Percentiles rank a stretch among this genome's conserved stretches.
phyloP scores from a whole-genome alignment of 2,797 vertebrate species.

The Astyanax mexicanus region DNA sequence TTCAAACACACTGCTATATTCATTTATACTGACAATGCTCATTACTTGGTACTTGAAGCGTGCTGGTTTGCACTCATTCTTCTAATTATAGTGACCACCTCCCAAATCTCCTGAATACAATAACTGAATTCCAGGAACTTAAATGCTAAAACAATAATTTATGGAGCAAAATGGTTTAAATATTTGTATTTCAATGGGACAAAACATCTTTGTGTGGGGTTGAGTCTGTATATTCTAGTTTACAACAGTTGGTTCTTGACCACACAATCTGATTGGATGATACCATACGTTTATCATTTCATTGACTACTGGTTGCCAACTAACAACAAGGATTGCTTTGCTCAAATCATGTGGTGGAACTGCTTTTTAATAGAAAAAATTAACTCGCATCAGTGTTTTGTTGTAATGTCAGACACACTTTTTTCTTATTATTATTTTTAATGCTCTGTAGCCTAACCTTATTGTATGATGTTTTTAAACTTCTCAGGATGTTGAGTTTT shows the following conservation, averaged over 20 bases:
- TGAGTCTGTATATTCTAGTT: too few species aligned
- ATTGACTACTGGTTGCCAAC: neutral
- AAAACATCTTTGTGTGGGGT: neutral
- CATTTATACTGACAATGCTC: neutral
- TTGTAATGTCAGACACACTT: too few species aligned
- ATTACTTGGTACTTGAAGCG: neutral
- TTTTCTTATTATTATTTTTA: too few species aligned
- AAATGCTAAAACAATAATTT: neutral
- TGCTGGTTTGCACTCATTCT: neutral
- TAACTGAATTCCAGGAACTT: slow-evolving; percentile 4
- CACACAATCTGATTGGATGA: neutral
- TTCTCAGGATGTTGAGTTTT: too few species aligned
- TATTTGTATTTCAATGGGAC: neutral
- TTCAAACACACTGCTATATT: slow-evolving; percentile 7
- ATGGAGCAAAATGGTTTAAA: neutral
- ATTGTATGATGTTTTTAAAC: neutral
- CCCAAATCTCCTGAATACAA: neutral
- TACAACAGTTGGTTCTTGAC: neutral
- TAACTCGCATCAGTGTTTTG: neutral
- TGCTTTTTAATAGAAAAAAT: neutral
- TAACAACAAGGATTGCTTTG: neutral
- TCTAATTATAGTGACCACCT: neutral
- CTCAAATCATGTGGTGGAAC: neutral
- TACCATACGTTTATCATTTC: neutral
- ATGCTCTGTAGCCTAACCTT: too few species aligned